Conservation (phyloP, 2,797 vertebrate species). For the Gadopsis bispinosus region DNA sequence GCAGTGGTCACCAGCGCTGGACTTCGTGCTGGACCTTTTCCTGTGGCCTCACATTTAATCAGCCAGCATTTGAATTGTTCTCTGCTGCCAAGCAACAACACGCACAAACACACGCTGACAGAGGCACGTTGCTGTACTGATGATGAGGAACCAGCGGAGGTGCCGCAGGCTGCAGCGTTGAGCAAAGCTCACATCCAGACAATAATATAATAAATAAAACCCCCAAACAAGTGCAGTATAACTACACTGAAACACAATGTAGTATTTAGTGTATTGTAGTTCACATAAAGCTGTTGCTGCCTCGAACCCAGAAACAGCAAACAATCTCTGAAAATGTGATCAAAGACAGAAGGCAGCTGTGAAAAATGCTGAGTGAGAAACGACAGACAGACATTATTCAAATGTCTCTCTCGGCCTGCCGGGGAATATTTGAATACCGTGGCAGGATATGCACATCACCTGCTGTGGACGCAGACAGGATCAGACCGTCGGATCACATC, state of each 20-base stretch:
- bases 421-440: slow-evolving; percentile 46
- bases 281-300: not conserved
- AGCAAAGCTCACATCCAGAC: not conserved
- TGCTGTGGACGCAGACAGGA: slow-evolving; percentile 17
- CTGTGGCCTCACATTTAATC: not conserved
- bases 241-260: not conserved
- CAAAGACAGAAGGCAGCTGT: slow-evolving; percentile 16
- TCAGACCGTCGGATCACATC: slow-evolving; percentile 15
- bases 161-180: not conserved
- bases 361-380: slow-evolving; percentile 8
- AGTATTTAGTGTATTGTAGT: not conserved
- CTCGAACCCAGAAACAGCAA: not conserved
- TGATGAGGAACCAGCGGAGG: not conserved
- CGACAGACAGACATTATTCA: slow-evolving; percentile 37
- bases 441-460: slow-evolving; percentile 43
- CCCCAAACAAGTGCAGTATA: not conserved
- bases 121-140: not conserved
- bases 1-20: no score
- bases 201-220: no score
- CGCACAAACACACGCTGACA: not conserved
- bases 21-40: no score
- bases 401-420: slow-evolving; percentile 47
- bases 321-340: not conserved
- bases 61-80: not conserved
- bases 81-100: not conserved